Percentiles rank a stretch among this genome's conserved stretches.
phyloP scores from a whole-genome alignment of 1,140 invertebrate species.

The Bicyclus anynana region DNA sequence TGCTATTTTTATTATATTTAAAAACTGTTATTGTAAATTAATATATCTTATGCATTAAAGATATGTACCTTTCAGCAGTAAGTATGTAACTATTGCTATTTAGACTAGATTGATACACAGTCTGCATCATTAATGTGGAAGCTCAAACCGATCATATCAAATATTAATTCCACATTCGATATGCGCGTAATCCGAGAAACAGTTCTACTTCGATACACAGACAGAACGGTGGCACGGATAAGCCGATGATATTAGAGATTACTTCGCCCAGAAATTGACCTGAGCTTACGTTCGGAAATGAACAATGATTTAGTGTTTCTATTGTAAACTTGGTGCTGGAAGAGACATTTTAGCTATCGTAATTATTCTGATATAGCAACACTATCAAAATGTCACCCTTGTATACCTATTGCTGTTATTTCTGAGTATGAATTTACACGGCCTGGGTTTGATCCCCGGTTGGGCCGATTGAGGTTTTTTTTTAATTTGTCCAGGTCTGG shows the following conservation, averaged over 20 bases:
- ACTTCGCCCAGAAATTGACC: conserved; percentile 42
- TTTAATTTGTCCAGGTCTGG: too few relatives aligned
- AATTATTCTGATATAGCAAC: too few relatives aligned
- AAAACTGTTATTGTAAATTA: too few relatives aligned
- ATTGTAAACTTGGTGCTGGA: conserved; percentile 10
- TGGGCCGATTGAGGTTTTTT: too few relatives aligned
- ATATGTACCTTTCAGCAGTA: too few relatives aligned
- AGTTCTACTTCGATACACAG: conserved; percentile 21
- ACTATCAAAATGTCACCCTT: too few relatives aligned
- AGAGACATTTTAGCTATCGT: neutral
- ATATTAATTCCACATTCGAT: conserved; percentile 11
- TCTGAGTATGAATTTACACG: too few relatives aligned
- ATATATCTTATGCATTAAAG: too few relatives aligned
- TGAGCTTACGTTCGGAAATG: conserved; percentile 31
- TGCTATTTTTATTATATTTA: too few relatives aligned
- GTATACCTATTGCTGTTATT: too few relatives aligned
- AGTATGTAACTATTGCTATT: neutral
- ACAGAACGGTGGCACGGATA: conserved; percentile 20
- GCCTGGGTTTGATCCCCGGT: too few relatives aligned
- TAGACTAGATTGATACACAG: neutral
- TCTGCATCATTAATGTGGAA: neutral
- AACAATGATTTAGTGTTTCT: conserved; percentile 12
- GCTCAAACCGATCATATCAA: neutral
- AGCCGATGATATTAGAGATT: conserved; percentile 39
- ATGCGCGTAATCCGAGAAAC: conserved; percentile 22